phyloP scores from a whole-genome alignment of 2,797 vertebrate genomes.

The Platalea minor region DNA sequence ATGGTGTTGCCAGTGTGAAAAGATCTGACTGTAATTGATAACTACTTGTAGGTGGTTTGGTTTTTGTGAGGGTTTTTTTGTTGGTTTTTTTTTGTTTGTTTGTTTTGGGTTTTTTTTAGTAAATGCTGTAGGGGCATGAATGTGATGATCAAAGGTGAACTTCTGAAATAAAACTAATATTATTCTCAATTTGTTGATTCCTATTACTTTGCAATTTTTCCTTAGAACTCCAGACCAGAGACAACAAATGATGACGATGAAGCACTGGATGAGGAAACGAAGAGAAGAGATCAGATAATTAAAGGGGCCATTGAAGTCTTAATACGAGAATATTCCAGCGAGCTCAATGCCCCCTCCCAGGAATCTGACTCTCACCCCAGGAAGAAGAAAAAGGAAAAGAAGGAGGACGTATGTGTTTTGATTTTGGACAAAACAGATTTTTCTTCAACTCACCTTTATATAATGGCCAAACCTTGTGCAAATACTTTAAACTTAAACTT shows the following conservation, averaged over 20 bases:
- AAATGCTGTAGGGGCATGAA: neutral
- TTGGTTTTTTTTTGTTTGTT: neutral
- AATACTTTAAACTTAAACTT: slow-evolving; percentile 65
- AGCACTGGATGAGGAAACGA: slow-evolving; percentile 93
- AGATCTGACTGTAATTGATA: neutral
- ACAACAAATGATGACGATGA: slow-evolving; percentile 86
- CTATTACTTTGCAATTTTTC: slow-evolving; percentile 51
- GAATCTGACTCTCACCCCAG: slow-evolving; percentile 93
- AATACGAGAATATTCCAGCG: slow-evolving; percentile 95
- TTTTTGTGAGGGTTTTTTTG: neutral
- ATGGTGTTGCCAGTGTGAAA: neutral
- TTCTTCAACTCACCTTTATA: slow-evolving; percentile 70
- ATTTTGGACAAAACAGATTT: slow-evolving; percentile 74
- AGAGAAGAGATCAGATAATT: slow-evolving; percentile 93
- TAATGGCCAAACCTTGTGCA: slow-evolving; percentile 68
- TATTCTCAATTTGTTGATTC: slow-evolving; percentile 19
- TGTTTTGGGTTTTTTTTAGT: neutral
- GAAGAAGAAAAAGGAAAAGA: slow-evolving; percentile 98
- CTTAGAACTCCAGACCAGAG: slow-evolving; percentile 84
- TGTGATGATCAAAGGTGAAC: neutral
- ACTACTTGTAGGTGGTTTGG: neutral
- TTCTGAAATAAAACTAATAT: neutral
- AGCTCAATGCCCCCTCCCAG: slow-evolving; percentile 93
- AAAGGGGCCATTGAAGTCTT: slow-evolving; percentile 95
- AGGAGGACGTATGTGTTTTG: slow-evolving; percentile 91